Evolutionary conservation across 2,888 invertebrate genomes (phyloP).

Genomic region (Apotomis turbidana): DNA sequence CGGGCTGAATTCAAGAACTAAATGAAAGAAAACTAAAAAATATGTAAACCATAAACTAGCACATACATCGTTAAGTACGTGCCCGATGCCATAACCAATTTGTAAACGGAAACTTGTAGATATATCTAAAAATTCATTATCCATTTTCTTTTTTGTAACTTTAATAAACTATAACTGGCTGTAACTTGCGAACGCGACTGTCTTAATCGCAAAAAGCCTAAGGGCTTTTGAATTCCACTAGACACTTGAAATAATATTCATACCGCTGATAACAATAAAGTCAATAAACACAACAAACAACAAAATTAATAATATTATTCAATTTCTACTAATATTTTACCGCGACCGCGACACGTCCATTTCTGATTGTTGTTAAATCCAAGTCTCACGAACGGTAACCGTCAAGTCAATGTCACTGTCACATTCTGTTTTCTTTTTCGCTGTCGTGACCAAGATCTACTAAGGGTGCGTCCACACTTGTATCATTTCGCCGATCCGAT

Average conservation of each 20-base stretch:
- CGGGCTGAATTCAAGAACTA: slow-evolving; percentile 83
- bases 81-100: slow-evolving; percentile 90
- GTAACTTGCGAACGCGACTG: not conserved
- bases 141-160: slow-evolving; percentile 57
- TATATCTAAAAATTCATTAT: slow-evolving; percentile 76
- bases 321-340: not conserved
- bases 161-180: not conserved
- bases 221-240: not conserved
- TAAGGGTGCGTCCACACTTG: no score
- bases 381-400: not conserved
- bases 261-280: not conserved
- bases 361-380: slow-evolving; percentile 5
- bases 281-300: not conserved
- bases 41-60: slow-evolving; percentile 98
- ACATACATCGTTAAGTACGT: slow-evolving; percentile 95
- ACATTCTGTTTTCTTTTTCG: not conserved
- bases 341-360: not conserved
- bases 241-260: not conserved
- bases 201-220: not conserved
- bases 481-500: no score
- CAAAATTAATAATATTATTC: not conserved
- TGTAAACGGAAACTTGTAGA: slow-evolving; percentile 73
- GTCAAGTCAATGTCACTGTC: slow-evolving; percentile 1
- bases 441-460: not conserved
- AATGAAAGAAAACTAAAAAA: slow-evolving; percentile 91